These are phyloP conservation scores for Anser cygnoides DNA, from an alignment of 2,113 vertebrate species.

Conservation along the genomic window DNA sequence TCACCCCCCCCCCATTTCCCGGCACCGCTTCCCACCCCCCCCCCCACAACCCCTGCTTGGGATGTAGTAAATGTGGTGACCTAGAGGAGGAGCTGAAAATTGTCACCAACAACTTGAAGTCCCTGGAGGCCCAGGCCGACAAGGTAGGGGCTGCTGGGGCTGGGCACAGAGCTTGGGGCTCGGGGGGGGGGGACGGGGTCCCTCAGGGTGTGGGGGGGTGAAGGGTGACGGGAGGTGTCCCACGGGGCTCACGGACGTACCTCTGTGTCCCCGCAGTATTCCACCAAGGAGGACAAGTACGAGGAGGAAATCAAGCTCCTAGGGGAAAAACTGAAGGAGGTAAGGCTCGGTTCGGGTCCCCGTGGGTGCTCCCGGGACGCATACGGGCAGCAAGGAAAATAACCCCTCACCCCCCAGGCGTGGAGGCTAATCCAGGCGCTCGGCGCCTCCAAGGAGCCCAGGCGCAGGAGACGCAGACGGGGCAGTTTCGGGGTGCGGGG, in stretches of 20 bases:
- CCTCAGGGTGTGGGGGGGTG: background rate
- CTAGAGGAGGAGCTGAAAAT: conserved; percentile 99
- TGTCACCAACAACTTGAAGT: conserved; percentile 99
- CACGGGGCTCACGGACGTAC: background rate
- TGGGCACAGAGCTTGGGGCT: background rate
- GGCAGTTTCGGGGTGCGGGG: background rate
- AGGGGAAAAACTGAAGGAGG: conserved; percentile 98
- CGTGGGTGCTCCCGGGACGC: background rate
- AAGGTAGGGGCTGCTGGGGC: conserved; percentile 83
- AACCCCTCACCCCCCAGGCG: too few relatives aligned
- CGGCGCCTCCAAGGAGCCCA: background rate
- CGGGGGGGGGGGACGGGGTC: background rate
- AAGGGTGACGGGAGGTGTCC: background rate
- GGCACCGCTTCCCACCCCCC: conserved; percentile 7
- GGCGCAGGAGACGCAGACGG: background rate
- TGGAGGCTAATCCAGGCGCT: background rate
- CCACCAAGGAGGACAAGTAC: conserved; percentile 96
- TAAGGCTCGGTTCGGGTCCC: conserved; percentile 34
- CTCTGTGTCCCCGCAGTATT: conserved; percentile 81
- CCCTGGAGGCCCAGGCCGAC: conserved; percentile 95
- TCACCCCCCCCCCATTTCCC: background rate
- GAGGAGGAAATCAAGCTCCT: conserved; percentile 95
- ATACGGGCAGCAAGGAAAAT: background rate
- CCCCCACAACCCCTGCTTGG: background rate
- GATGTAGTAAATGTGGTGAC: conserved; percentile 96